Percentiles rank a stretch among this genome's conserved stretches.
Evolutionary conservation across 30 jellyfish, hydroid and myxozoan genomes (phyloP).

Genomic region (Aurelia aurita complex sp. Pacific): DNA sequence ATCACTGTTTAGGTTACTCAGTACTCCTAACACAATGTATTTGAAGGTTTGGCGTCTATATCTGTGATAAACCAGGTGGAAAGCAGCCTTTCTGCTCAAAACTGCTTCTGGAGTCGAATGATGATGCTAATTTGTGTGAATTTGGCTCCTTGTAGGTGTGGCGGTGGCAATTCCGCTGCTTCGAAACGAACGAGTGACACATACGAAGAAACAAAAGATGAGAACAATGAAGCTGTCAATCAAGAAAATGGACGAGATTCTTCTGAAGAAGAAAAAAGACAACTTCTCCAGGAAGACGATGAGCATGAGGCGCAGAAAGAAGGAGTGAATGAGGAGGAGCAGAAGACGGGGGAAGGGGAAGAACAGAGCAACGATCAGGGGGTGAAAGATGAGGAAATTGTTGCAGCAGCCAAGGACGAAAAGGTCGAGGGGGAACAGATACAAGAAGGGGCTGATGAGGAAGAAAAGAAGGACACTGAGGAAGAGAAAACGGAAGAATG

Average conservation of each 20-base stretch:
- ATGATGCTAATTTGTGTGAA: no score
- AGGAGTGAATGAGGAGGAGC: not conserved
- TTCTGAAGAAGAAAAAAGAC: slow-evolving; percentile 7
- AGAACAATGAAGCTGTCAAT: not conserved
- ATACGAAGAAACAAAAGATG: slow-evolving; percentile 26
- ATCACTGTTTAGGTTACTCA: no score
- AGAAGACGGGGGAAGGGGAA: slow-evolving; percentile 28
- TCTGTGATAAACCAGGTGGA: no score
- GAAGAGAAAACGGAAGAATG: slow-evolving; percentile 7
- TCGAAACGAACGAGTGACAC: slow-evolving; percentile 21
- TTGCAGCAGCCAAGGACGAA: not conserved
- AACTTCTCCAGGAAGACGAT: slow-evolving; percentile 1
- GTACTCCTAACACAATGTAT: no score
- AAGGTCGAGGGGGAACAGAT: no score
- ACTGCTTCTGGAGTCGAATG: no score
- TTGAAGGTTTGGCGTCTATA: no score
- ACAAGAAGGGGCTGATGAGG: no score
- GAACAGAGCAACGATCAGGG: slow-evolving; percentile 22
- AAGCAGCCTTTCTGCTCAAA: no score
- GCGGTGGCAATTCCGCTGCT: slow-evolving; percentile 42
- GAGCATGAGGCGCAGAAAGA: slow-evolving; percentile 24
- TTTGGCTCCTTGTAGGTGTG: slow-evolving; percentile 13
- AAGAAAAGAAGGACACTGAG: not conserved
- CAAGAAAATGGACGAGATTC: not conserved
- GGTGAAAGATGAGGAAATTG: not conserved